These are phyloP conservation scores for Panthera leo DNA, from an alignment of 2,113 vertebrate species.

Conservation along the genomic window DNA sequence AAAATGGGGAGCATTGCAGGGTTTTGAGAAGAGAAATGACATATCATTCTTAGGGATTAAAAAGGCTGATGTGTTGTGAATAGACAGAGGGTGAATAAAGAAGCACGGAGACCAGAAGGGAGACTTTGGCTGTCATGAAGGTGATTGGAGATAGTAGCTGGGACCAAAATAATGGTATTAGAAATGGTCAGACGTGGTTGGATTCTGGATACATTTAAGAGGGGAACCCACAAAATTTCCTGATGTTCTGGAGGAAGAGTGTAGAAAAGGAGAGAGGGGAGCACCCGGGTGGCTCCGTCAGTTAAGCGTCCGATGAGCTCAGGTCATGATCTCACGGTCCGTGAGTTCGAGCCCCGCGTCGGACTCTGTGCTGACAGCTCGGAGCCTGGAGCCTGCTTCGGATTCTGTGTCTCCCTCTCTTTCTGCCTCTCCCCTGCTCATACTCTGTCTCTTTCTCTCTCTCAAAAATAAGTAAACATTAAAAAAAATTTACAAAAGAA, in stretches of 20 bases:
- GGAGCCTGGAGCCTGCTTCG: no score
- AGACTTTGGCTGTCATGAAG: background rate
- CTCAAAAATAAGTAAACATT: no score
- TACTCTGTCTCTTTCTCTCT: no score
- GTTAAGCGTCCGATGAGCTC: no score
- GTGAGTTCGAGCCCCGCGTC: no score
- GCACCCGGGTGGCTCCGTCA: no score
- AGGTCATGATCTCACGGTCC: no score
- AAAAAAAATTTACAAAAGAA: no score
- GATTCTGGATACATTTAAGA: background rate
- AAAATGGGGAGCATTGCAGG: background rate
- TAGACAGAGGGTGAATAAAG: background rate
- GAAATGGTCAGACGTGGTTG: background rate
- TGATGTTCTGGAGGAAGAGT: background rate
- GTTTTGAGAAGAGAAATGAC: background rate
- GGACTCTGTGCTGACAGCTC: no score
- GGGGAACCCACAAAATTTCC: background rate
- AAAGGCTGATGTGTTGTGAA: background rate
- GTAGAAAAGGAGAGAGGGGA: background rate
- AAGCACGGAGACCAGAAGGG: background rate
- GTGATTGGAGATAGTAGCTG: background rate
- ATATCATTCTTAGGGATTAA: background rate
- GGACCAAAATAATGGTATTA: background rate
- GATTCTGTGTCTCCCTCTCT: no score
- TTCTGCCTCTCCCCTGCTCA: no score